These are phyloP conservation scores for Cosmia trapezina DNA, from an alignment of 2,888 invertebrate species.

Conservation along the genomic window DNA sequence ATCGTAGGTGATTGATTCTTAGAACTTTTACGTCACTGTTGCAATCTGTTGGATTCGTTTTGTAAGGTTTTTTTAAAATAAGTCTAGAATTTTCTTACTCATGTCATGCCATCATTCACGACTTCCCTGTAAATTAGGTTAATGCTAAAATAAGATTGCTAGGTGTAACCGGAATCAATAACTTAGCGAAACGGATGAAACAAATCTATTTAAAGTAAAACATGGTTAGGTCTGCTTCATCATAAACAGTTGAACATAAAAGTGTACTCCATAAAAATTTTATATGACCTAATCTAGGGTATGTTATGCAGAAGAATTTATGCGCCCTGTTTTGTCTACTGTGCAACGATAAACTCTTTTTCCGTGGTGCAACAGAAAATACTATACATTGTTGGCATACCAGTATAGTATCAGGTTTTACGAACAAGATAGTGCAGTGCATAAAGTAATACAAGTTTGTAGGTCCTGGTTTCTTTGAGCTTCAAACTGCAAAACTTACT, in stretches of 20 bases:
- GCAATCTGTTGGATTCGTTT: neutral
- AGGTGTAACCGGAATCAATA: neutral
- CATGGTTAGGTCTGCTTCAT: neutral
- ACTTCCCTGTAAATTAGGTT: constrained; percentile 1
- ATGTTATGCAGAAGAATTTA: constrained; percentile 16
- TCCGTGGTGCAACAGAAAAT: constrained; percentile 20
- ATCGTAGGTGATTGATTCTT: constrained; percentile 23
- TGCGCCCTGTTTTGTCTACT: constrained; percentile 24
- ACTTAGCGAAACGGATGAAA: constrained; percentile 12
- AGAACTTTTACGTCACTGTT: constrained; percentile 20
- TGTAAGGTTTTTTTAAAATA: neutral
- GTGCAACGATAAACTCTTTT: constrained; percentile 28
- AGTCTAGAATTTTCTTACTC: neutral
- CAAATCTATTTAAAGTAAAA: neutral
- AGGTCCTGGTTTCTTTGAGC: neutral
- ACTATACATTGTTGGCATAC: neutral
- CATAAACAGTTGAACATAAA: constrained; percentile 22
- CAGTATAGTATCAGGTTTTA: neutral
- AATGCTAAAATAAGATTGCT: constrained; percentile 1
- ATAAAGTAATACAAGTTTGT: neutral
- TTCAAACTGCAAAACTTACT: neutral
- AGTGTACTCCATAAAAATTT: constrained; percentile 26
- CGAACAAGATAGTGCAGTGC: neutral
- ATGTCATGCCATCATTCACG: neutral
- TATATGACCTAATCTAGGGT: constrained; percentile 14